These are phyloP conservation scores for Platycheirus rosarum DNA, from an alignment of 2,888 invertebrate genomes.

Conservation along the genomic window DNA sequence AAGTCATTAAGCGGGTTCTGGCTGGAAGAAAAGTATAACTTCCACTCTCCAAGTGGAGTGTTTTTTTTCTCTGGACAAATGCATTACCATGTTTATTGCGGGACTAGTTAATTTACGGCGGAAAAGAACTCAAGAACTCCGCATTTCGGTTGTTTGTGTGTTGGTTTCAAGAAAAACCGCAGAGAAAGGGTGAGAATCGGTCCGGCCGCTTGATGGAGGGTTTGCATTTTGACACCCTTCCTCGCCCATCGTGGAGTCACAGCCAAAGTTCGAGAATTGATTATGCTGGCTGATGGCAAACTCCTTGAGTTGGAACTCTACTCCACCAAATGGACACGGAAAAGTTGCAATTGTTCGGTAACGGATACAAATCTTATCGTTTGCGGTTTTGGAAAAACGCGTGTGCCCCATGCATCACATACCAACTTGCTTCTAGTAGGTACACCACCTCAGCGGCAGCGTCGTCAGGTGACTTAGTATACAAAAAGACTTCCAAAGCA, in stretches of 20 bases:
- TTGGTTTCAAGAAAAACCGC: conserved; percentile 61
- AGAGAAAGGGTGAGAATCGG: conserved; percentile 52
- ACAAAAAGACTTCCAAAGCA: conserved; percentile 23
- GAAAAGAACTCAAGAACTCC: conserved; percentile 33
- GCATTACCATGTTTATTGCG: conserved; percentile 69
- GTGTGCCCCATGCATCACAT: conserved; percentile 2
- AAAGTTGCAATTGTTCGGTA: conserved; percentile 44
- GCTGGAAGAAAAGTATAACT: conserved; percentile 1
- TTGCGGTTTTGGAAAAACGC: conserved; percentile 66
- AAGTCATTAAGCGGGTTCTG: conserved; percentile 63
- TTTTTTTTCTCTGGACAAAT: conserved; percentile 38
- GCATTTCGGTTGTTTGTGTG: conserved; percentile 31
- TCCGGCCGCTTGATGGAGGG: conserved; percentile 13
- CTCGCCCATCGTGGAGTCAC: too few species aligned
- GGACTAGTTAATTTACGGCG: conserved; percentile 62
- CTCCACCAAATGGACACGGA: conserved; percentile 48
- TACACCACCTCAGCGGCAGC: neutral
- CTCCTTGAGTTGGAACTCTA: conserved; percentile 46
- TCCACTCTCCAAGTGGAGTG: neutral
- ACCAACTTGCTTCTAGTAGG: conserved; percentile 1
- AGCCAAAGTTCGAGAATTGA: conserved; percentile 39
- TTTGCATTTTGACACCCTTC: conserved; percentile 40
- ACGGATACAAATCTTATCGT: conserved; percentile 65
- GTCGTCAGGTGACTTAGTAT: conserved; percentile 1
- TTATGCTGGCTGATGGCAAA: conserved; percentile 37